Conservation (phyloP, 2,797 vertebrate species). For the Vireo griseus region DNA sequence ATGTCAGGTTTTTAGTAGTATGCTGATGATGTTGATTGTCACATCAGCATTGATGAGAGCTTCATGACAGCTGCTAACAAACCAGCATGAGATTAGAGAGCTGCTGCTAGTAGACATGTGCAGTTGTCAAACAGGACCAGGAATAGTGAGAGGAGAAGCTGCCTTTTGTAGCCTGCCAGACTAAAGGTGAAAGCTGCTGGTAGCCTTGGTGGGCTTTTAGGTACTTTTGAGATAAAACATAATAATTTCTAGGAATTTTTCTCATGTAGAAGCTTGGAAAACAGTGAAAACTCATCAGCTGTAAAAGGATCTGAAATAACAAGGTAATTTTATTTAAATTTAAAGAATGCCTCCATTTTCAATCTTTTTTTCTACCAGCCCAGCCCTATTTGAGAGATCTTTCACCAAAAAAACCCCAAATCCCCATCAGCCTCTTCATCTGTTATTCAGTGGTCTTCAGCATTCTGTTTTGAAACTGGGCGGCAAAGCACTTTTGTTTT, state of each 20-base stretch:
- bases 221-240: conserved; percentile 31
- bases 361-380: not conserved
- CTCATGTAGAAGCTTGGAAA: not conserved
- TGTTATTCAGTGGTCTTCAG: not conserved
- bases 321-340: not conserved
- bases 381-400: not conserved
- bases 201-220: not conserved
- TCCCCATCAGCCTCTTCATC: not conserved
- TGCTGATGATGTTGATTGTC: not conserved
- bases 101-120: not conserved
- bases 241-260: not conserved
- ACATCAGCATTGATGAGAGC: not conserved
- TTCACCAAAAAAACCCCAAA: not conserved
- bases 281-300: not conserved
- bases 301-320: not conserved
- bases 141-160: not conserved
- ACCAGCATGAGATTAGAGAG: not conserved
- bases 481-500: conserved; percentile 36
- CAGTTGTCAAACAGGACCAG: not conserved
- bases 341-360: not conserved
- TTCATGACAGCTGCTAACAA: not conserved
- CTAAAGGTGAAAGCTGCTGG: not conserved
- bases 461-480: conserved; percentile 47
- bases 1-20: fast-evolving
- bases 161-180: not conserved